Percentiles rank a stretch among this genome's conserved stretches.
Conservation (phyloP, 2,888 invertebrate species). For the Perizoma affinitatum region DNA sequence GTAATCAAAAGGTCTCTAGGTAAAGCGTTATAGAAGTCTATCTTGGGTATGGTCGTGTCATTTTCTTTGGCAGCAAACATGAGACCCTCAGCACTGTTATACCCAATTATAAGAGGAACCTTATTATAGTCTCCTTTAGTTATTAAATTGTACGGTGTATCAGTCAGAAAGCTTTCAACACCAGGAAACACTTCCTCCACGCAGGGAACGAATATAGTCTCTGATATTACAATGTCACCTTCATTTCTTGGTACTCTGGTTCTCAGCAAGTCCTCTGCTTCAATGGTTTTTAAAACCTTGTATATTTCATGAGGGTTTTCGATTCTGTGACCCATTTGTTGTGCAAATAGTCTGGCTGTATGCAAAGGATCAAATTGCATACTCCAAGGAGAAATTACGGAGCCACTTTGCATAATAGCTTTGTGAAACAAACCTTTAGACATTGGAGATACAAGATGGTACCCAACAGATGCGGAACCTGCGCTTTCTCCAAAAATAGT, state of each 20-base stretch:
- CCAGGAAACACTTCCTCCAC: slow-evolving; percentile 56
- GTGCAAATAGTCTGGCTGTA: slow-evolving; percentile 59
- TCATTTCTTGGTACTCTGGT: slow-evolving; percentile 63
- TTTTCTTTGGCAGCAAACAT: slow-evolving; percentile 75
- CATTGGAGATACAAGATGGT: slow-evolving; percentile 69
- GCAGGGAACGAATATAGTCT: slow-evolving; percentile 75
- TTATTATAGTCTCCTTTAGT: slow-evolving; percentile 56
- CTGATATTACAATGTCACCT: slow-evolving; percentile 68
- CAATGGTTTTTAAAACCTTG: slow-evolving; percentile 53
- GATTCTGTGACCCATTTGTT: slow-evolving; percentile 57
- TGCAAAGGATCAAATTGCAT: slow-evolving; percentile 68
- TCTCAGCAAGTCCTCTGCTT: slow-evolving; percentile 53
- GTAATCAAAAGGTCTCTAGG: slow-evolving; percentile 66
- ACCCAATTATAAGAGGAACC: slow-evolving; percentile 70
- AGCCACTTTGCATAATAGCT: slow-evolving; percentile 74
- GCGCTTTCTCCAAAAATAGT: slow-evolving; percentile 77
- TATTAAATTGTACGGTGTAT: slow-evolving; percentile 65
- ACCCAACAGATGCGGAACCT: slow-evolving; percentile 70
- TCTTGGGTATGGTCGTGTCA: slow-evolving; percentile 58
- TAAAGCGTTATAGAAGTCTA: slow-evolving; percentile 60
- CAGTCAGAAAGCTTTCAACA: slow-evolving; percentile 57
- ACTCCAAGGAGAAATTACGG: slow-evolving; percentile 71
- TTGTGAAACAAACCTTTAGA: slow-evolving; percentile 69
- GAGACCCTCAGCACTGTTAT: slow-evolving; percentile 70
- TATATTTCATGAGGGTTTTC: slow-evolving; percentile 60